A percentile compares a stretch with the other conserved stretches of the same genome.
Evolutionary conservation across 2,113 vertebrate species (phyloP).

Genomic region (Glaucidium brasilianum): DNA sequence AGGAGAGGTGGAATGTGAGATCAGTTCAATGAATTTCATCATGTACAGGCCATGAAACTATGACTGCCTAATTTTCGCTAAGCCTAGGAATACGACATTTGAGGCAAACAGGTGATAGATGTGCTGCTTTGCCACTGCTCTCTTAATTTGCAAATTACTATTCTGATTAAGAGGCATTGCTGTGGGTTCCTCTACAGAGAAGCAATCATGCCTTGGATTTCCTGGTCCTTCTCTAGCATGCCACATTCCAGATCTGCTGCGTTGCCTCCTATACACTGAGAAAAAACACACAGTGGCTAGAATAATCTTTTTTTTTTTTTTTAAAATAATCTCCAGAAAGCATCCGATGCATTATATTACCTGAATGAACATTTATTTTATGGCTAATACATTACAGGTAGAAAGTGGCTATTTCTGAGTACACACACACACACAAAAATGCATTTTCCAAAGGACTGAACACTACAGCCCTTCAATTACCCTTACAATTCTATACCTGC

Average conservation of each 20-base stretch:
- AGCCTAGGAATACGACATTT: background rate
- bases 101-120: background rate
- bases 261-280: background rate
- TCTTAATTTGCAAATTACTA: background rate
- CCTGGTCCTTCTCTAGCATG: background rate
- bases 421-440: background rate
- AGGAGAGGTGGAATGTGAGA: background rate
- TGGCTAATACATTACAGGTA: background rate
- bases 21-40: background rate
- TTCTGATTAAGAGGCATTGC: background rate
- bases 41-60: background rate
- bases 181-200: background rate
- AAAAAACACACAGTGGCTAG: background rate
- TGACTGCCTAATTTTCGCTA: background rate
- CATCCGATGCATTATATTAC: background rate
- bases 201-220: background rate
- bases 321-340: background rate
- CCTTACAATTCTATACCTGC: background rate
- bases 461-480: background rate
- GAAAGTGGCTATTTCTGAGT: background rate
- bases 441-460: background rate
- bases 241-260: background rate
- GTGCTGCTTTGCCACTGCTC: background rate
- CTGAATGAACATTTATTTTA: background rate
- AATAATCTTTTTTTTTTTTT: background rate